A percentile compares a stretch with the other conserved stretches of the same genome.
These are phyloP conservation scores for Nycticorax nycticorax DNA, from an alignment of 2,113 vertebrate genomes.

Conservation along the genomic window DNA sequence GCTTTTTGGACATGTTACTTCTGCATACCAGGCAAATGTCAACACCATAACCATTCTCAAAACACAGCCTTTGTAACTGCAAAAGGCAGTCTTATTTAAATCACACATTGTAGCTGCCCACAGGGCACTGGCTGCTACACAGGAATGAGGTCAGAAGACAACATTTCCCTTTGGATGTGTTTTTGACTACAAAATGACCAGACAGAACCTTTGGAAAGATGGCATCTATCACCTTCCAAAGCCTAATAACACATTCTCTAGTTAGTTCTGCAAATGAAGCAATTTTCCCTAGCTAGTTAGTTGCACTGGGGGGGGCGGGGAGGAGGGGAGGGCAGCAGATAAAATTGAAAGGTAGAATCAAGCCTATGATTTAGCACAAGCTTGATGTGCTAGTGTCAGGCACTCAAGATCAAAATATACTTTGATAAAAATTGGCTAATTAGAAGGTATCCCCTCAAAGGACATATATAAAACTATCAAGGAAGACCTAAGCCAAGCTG, in stretches of 20 bases:
- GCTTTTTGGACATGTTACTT: background rate
- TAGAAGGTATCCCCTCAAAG: background rate
- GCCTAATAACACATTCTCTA: background rate
- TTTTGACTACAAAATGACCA: background rate
- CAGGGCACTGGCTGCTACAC: background rate
- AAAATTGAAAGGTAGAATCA: background rate
- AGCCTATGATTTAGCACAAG: background rate
- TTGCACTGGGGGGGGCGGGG: accelerated
- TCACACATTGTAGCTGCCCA: background rate
- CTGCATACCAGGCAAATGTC: background rate
- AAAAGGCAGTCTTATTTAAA: background rate
- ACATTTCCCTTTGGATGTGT: background rate
- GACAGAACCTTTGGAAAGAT: background rate
- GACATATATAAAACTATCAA: background rate
- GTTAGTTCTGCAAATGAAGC: background rate
- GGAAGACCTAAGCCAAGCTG: background rate
- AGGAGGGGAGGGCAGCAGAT: no score
- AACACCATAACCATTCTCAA: background rate
- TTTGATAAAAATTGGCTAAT: background rate
- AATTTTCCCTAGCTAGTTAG: background rate
- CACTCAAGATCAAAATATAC: background rate
- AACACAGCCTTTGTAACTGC: background rate
- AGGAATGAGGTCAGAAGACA: background rate
- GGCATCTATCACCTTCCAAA: background rate
- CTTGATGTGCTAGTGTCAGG: background rate